These are phyloP conservation scores for Scaptomyza caliginosa DNA, from an alignment of 2,888 invertebrate species.

Conservation along the genomic window DNA sequence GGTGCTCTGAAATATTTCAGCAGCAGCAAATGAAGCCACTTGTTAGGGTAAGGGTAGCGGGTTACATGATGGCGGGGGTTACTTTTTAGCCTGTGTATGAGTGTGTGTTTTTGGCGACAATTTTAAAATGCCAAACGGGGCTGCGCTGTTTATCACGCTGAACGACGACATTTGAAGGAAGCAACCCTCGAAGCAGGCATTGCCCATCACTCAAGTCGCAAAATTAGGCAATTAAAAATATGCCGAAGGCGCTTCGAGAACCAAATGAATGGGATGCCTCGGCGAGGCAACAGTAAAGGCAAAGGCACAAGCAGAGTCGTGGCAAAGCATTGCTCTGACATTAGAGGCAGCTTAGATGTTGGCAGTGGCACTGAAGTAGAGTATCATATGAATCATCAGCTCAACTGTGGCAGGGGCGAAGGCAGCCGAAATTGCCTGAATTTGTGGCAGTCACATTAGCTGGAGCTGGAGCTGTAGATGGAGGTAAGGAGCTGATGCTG, in stretches of 20 bases:
- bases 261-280: constrained; percentile 65
- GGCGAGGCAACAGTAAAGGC: constrained; percentile 1
- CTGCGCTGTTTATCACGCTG: constrained; percentile 80
- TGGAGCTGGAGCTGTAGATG: constrained; percentile 7
- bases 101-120: constrained; percentile 74
- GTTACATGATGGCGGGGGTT: constrained; percentile 6
- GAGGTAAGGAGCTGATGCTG: neutral
- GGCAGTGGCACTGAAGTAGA: neutral
- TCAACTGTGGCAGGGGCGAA: constrained; percentile 39
- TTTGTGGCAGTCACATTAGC: constrained; percentile 60
- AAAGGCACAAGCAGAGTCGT: neutral
- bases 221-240: constrained; percentile 84
- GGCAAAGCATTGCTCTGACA: constrained; percentile 39
- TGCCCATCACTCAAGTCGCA: constrained; percentile 82
- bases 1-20: constrained; percentile 67
- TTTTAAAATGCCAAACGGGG: constrained; percentile 78
- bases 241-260: constrained; percentile 80
- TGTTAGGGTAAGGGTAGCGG: constrained; percentile 42
- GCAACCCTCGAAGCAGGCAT: constrained; percentile 65
- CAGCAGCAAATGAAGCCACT: constrained; percentile 76
- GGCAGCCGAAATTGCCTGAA: constrained; percentile 58
- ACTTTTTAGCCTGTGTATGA: constrained; percentile 20
- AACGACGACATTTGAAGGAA: constrained; percentile 66
- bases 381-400: constrained; percentile 75
- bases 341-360: constrained; percentile 57